These are phyloP conservation scores for Haliclona indistincta DNA, from an alignment of 37 sponge, comb jelly and placozoan species.

Conservation along the genomic window DNA sequence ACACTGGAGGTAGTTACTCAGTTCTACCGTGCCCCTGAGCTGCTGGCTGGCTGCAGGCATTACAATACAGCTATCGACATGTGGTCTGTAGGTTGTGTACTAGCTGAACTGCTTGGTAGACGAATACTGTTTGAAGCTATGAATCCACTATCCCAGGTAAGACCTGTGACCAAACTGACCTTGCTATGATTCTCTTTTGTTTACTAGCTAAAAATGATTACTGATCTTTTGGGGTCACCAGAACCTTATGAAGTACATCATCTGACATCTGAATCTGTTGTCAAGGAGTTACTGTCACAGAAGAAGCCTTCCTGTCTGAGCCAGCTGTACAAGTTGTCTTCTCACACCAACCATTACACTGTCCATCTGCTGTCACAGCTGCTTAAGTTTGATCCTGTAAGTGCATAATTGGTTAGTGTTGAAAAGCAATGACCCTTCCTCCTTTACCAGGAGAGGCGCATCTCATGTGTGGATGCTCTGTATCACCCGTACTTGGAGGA, in stretches of 20 bases:
- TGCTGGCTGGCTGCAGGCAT: constrained; percentile 84
- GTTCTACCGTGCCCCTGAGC: constrained; percentile 90
- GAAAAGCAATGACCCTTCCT: background rate
- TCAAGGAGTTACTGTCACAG: constrained; percentile 50
- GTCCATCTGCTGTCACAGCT: constrained; percentile 81
- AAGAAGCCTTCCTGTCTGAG: constrained; percentile 42
- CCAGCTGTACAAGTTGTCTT: constrained; percentile 65
- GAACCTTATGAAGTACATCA: constrained; percentile 43
- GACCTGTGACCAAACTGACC: background rate
- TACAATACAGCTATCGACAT: constrained; percentile 87
- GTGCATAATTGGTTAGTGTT: background rate
- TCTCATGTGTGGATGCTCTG: constrained; percentile 70
- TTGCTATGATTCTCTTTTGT: background rate
- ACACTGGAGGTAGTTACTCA: constrained; percentile 93
- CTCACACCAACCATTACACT: constrained; percentile 68
- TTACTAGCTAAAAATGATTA: constrained; percentile 80
- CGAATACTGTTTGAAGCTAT: constrained; percentile 78
- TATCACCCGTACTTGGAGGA: constrained; percentile 85
- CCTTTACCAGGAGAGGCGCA: constrained; percentile 45
- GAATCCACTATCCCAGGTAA: constrained; percentile 42
- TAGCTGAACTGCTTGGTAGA: constrained; percentile 86
- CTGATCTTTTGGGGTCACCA: constrained; percentile 81
- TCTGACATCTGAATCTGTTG: constrained; percentile 44
- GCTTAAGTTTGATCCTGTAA: constrained; percentile 83
- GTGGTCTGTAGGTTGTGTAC: constrained; percentile 91